phyloP scores from a whole-genome alignment of 2,888 invertebrate genomes.

The Agonopterix subpropinquella region DNA sequence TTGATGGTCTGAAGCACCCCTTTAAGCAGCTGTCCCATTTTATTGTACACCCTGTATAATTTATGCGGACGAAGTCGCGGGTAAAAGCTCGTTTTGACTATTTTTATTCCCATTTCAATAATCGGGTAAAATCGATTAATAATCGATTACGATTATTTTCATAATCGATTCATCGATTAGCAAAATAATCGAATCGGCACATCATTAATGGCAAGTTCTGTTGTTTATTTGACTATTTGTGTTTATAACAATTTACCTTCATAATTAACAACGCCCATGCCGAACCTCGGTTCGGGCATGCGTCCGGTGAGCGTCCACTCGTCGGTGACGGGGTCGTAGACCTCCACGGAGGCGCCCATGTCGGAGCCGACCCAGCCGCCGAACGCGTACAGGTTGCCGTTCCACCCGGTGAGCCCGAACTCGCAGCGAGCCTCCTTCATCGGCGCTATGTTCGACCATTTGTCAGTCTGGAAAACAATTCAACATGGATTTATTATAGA shows the following conservation, averaged over 20 bases:
- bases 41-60: no score
- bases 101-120: no score
- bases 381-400: slow-evolving; percentile 89
- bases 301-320: slow-evolving; percentile 86
- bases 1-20: no score
- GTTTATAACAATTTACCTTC: slow-evolving; percentile 80
- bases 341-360: slow-evolving; percentile 91
- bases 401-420: slow-evolving; percentile 90
- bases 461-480: slow-evolving; percentile 55
- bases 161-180: no score
- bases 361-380: slow-evolving; percentile 97
- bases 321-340: slow-evolving; percentile 87
- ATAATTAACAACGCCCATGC: slow-evolving; percentile 92
- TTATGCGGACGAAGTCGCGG: no score
- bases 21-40: no score
- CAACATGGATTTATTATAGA: slow-evolving; percentile 1
- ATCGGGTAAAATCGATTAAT: no score
- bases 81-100: no score
- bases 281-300: slow-evolving; percentile 90
- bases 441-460: slow-evolving; percentile 78
- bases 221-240: no score
- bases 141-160: no score
- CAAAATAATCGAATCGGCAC: no score
- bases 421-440: slow-evolving; percentile 93
- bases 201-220: no score